Evolutionary conservation across 2,113 vertebrate genomes (phyloP), one percentile per base, ranked within the genome.

Genomic region (Marmota flaviventris): DNA sequence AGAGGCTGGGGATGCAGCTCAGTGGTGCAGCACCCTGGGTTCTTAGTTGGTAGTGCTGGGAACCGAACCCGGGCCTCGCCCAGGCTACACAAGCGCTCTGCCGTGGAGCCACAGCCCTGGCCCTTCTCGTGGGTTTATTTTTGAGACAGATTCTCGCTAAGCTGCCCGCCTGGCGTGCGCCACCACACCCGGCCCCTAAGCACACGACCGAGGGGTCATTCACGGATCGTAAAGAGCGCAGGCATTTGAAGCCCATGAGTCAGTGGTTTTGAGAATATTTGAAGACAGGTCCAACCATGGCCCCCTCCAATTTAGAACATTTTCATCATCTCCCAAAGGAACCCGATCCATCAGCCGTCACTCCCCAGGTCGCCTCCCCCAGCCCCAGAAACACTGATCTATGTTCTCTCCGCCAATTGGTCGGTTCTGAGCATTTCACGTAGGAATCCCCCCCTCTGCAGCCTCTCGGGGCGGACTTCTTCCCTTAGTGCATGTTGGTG

Each of bases 371-470:
- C 14, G 61, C 12, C 51, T 22, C 39, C 32, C 18, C 18, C 29
- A 65, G 37, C 22, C 29, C 2, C 0, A 2, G 45, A 18, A 11
- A 34, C 17, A 1, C 58, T 9, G 0, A 2, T 9, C 37, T 45
- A 17, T 1, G 22, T n/a, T 61, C 53, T 53, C 14, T 65, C 29
- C 4, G 1, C 2, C 7, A 34, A 8, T 14, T 18, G 4, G 20
- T 24, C 45, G 61, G 0, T n/a, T 65, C 53, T 53, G 37, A n/a
- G 70, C 69, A 32, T 32, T 81, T 53, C 20, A 4, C 0, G 2
- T 37, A 16, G 56, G 29, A 42, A 22, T 42, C n/a, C 1, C 1
- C 3, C 8, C 22, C 0, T 2, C 8, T 0, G 22, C 4, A 10
- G 63, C 11, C 78, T 81, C 56, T 20, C 0, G 29, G 13, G 20